A percentile compares a stretch with the other conserved stretches of the same genome.
phyloP scores from a whole-genome alignment of 1,140 invertebrate genomes.

The Trigoniulus corallinus region DNA sequence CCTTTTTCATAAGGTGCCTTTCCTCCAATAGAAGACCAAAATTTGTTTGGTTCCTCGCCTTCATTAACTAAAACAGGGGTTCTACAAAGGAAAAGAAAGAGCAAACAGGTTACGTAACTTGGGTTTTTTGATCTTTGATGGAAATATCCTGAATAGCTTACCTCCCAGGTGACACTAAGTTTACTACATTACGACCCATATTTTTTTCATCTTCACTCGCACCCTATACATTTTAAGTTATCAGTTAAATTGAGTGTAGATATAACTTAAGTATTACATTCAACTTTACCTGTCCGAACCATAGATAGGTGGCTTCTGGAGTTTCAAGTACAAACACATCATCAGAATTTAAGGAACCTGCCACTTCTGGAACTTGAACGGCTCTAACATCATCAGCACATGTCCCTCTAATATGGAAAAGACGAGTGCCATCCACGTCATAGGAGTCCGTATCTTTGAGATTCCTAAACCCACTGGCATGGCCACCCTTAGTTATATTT shows the following conservation, averaged over 20 bases:
- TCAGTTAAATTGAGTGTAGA: no score
- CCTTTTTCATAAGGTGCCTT: constrained; percentile 38
- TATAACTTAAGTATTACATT: no score
- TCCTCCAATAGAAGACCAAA: constrained; percentile 38
- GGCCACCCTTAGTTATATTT: constrained; percentile 11
- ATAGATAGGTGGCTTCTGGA: constrained; percentile 32
- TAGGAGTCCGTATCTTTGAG: constrained; percentile 10
- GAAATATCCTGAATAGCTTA: no score
- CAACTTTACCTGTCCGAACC: constrained; percentile 45
- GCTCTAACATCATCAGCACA: constrained; percentile 53
- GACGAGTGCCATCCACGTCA: not conserved
- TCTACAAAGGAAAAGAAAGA: no score
- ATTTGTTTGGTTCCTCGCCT: constrained; percentile 41
- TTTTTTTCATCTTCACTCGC: constrained; percentile 49
- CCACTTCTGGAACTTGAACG: constrained; percentile 38
- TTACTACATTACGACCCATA: constrained; percentile 33
- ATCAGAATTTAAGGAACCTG: constrained; percentile 56
- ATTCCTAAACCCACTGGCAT: constrained; percentile 11
- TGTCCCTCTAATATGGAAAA: constrained; percentile 47
- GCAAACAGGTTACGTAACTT: no score
- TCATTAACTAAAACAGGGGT: constrained; percentile 22
- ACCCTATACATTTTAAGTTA: no score
- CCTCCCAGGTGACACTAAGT: constrained; percentile 24
- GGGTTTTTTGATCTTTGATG: no score
- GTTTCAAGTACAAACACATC: constrained; percentile 63